Base-by-base conservation (phyloP, 2,888 invertebrate species). In the Coelopa pilipes region DNA sequence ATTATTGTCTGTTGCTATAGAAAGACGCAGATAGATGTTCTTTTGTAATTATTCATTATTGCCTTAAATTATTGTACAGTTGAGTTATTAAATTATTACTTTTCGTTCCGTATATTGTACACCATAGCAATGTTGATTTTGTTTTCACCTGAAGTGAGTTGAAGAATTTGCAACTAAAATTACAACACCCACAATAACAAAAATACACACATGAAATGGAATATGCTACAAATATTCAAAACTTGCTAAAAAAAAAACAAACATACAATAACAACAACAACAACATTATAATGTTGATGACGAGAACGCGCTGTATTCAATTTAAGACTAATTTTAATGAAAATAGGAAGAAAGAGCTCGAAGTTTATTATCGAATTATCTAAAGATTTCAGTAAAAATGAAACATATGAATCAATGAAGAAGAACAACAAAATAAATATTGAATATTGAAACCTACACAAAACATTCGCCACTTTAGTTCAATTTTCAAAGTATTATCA, bases 321-420 rank as follows among this genome's bases (percentile, higher is more conserved):
- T 59, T 60, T 59, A 70, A 70, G 70, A 70, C 70, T 70, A 70
- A 70, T 70, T 70, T 70, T 60, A 49, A 70, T 49, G 59, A 34
- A 15, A 45, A 53, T 53, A 15, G 10, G n/a, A 45, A 24, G 13
- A 19, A 19, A 53, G 15, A 15, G 24, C 21, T 10, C 10, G 24
- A 59, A 24, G 24, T 59, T 57, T 17, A 17, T 21, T 19, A 21
- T 59, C 24, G 12, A 21, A 59, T 59, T 59, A 24, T 24, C 19
- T n/a, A 21, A 59, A 59, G 19, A 12, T 57, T 21, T 59, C 13
- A 21, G 19, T 21, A 59, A 59, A 59, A 21, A 59, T 19, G 10
- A 59, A 59, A 13, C 24, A 59, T 17, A 59, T 19, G 10, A 59
- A 59, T 24, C 24, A 19, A 59, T 21, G 24, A 21, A 59, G 12